phyloP scores from a whole-genome alignment of 53 echinoderm and acorn worm species.

The Antedon mediterranea region DNA sequence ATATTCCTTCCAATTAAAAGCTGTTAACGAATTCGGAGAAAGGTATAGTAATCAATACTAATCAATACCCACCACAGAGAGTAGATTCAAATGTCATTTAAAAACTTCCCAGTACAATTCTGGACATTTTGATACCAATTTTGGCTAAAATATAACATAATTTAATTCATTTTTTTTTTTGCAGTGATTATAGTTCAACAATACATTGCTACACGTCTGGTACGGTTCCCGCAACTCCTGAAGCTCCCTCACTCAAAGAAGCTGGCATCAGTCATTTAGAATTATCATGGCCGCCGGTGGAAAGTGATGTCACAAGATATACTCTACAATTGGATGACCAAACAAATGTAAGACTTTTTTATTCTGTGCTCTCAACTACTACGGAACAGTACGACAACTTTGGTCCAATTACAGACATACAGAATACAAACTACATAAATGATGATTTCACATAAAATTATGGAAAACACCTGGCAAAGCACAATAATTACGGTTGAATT shows the following conservation, averaged over 20 bases:
- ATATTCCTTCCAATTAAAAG: constrained; percentile 72
- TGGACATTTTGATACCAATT: too few species aligned
- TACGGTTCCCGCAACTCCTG: constrained; percentile 71
- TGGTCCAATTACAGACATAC: too few species aligned
- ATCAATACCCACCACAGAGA: too few species aligned
- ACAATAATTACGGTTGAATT: too few species aligned
- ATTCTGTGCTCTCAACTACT: background rate
- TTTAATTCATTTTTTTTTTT: background rate
- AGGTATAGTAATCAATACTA: too few species aligned
- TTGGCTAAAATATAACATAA: too few species aligned
- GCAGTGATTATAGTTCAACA: constrained; percentile 80
- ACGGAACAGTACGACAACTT: too few species aligned
- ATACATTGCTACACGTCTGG: constrained; percentile 64
- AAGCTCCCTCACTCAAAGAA: constrained; percentile 41
- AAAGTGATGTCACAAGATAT: constrained; percentile 79
- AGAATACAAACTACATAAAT: too few species aligned
- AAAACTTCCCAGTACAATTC: too few species aligned
- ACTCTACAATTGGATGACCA: constrained; percentile 89
- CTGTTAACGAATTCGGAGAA: constrained; percentile 72
- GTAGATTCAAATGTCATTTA: too few species aligned
- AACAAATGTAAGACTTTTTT: constrained; percentile 28
- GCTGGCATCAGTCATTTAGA: constrained; percentile 45
- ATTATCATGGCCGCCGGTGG: constrained; percentile 63
- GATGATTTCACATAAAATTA: too few species aligned
- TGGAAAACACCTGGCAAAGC: too few species aligned